Percentiles rank a stretch among this genome's conserved stretches.
Evolutionary conservation across 2,888 invertebrate genomes (phyloP).

Genomic region (Thymelicus acteon): DNA sequence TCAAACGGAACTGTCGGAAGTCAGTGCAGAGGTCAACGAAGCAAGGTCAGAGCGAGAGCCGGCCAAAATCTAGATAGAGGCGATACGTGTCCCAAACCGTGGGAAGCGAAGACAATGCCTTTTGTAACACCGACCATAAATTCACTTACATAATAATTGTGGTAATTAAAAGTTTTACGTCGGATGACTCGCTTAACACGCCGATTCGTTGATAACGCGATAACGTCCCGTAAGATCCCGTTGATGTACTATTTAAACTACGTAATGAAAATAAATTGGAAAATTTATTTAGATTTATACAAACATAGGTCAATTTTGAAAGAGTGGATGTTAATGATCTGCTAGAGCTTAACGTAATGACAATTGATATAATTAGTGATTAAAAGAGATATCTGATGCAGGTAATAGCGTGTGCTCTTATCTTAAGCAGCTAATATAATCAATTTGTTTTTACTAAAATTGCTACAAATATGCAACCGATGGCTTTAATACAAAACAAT

Average conservation of each 20-base stretch:
- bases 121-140: conserved; percentile 65
- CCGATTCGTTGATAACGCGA: conserved; percentile 27
- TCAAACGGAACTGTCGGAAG: conserved; percentile 38
- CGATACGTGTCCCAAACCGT: conserved; percentile 72
- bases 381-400: no score
- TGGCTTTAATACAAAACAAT: no score
- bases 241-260: conserved; percentile 9
- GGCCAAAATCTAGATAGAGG: conserved; percentile 67
- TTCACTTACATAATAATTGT: conserved; percentile 72
- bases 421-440: no score
- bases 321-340: no score
- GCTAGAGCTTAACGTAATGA: no score
- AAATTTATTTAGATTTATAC: conserved; percentile 2
- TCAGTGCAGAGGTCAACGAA: conserved; percentile 26
- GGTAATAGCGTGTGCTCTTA: no score
- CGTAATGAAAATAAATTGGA: neutral
- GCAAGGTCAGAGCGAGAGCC: conserved; percentile 60
- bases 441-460: no score
- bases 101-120: conserved; percentile 68
- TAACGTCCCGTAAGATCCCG: conserved; percentile 15
- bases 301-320: neutral
- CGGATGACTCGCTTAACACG: conserved; percentile 32
- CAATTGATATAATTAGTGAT: no score
- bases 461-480: no score
- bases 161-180: conserved; percentile 71